These are phyloP conservation scores for Anaspis maculata DNA, from an alignment of 2,888 invertebrate species.

Conservation along the genomic window DNA sequence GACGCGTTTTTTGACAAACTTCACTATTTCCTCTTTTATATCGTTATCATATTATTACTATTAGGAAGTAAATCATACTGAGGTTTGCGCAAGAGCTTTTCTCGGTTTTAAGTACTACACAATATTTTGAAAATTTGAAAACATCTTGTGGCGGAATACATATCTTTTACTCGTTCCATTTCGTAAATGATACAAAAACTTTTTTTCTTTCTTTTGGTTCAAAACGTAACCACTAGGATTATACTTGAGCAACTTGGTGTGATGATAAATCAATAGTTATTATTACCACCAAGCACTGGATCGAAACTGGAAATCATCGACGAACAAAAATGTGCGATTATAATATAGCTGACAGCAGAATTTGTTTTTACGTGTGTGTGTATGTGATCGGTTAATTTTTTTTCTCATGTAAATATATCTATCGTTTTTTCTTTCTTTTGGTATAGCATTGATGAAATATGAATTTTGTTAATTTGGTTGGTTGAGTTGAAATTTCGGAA, in stretches of 20 bases:
- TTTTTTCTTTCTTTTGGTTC: no score
- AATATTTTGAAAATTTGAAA: no score
- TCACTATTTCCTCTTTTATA: constrained; percentile 13
- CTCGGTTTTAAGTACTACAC: no score
- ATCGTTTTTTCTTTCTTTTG: constrained; percentile 6
- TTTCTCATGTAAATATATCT: constrained; percentile 24
- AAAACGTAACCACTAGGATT: constrained; percentile 25
- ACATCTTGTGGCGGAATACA: no score
- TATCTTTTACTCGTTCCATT: no score
- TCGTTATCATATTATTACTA: no score
- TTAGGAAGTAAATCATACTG: no score
- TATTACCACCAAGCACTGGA: no score
- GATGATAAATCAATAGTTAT: constrained; percentile 4
- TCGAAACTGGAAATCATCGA: no score
- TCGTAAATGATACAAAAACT: no score
- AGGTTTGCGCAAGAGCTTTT: no score
- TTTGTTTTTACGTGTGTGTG: constrained; percentile 25
- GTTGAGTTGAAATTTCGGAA: not conserved
- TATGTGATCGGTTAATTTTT: constrained; percentile 22
- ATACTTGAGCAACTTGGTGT: constrained; percentile 29
- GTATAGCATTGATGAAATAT: constrained; percentile 23
- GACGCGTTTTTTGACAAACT: constrained; percentile 18
- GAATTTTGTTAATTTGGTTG: constrained; percentile 2
- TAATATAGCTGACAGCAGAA: constrained; percentile 27
- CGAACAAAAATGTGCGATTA: constrained; percentile 23